Conservation (phyloP, 2,888 invertebrate genomes). For the Trichogramma evanescens region DNA sequence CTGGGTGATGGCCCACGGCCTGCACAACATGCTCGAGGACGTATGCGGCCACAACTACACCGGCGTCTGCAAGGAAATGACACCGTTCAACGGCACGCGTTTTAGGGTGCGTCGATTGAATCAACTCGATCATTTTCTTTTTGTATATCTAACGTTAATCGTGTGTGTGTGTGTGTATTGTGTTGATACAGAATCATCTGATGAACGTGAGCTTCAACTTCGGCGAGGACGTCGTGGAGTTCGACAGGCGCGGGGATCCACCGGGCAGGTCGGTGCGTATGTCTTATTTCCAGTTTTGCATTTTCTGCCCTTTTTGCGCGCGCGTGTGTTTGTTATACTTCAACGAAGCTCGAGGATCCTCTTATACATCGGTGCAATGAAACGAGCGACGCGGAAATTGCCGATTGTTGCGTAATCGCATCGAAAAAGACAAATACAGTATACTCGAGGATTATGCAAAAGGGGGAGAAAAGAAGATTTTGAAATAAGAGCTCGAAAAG, state of each 20-base stretch:
- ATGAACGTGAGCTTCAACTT: constrained; percentile 64
- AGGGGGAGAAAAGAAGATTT: too few relatives aligned
- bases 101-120: constrained; percentile 50
- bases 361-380: too few relatives aligned
- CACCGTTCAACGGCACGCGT: constrained; percentile 65
- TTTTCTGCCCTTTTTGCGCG: too few relatives aligned
- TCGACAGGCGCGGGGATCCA: constrained; percentile 70
- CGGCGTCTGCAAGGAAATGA: constrained; percentile 59
- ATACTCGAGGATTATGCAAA: too few relatives aligned
- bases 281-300: constrained; percentile 23
- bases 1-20: constrained; percentile 66
- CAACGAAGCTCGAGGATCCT: too few relatives aligned
- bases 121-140: neutral
- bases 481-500: too few relatives aligned
- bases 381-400: too few relatives aligned
- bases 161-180: neutral
- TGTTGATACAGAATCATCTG: constrained; percentile 53
- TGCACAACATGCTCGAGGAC: constrained; percentile 63
- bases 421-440: too few relatives aligned
- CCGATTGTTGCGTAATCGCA: too few relatives aligned
- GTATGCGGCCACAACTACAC: constrained; percentile 52
- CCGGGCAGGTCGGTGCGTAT: constrained; percentile 60
- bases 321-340: too few relatives aligned
- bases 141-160: too few relatives aligned
- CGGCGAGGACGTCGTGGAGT: constrained; percentile 61